Conservation (phyloP, 2,113 vertebrate genomes). For the Macrotis lagotis region DNA sequence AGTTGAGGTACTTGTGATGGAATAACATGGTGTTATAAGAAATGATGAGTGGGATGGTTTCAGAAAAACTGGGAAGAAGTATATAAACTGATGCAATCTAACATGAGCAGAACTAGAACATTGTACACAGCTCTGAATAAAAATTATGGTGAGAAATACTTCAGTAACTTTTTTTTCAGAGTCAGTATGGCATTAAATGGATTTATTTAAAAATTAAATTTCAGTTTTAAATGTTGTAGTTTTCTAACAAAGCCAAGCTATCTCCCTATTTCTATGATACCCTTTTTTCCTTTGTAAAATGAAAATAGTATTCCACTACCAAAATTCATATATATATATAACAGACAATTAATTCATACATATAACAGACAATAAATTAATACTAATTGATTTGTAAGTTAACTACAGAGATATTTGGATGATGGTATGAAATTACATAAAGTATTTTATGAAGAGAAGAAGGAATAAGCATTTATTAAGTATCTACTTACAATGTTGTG, state of each 20-base stretch:
- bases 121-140: background rate
- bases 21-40: no score
- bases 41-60: no score
- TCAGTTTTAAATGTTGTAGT: background rate
- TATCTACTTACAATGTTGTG: background rate
- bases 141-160: background rate
- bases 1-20: no score
- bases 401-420: no score
- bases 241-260: background rate
- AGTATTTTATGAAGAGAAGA: background rate
- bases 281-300: background rate
- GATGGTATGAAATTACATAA: no score
- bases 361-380: no score
- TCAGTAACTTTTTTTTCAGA: background rate
- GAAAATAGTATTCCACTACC: background rate
- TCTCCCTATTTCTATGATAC: background rate
- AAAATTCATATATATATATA: no score
- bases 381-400: no score
- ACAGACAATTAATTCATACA: no score
- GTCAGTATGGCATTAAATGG: background rate
- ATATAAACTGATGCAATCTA: no score
- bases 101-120: no score
- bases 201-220: background rate
- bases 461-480: background rate
- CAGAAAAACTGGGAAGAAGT: no score